These are phyloP conservation scores for Platerodrilus igneus DNA, from an alignment of 2,888 invertebrate species.

Conservation along the genomic window DNA sequence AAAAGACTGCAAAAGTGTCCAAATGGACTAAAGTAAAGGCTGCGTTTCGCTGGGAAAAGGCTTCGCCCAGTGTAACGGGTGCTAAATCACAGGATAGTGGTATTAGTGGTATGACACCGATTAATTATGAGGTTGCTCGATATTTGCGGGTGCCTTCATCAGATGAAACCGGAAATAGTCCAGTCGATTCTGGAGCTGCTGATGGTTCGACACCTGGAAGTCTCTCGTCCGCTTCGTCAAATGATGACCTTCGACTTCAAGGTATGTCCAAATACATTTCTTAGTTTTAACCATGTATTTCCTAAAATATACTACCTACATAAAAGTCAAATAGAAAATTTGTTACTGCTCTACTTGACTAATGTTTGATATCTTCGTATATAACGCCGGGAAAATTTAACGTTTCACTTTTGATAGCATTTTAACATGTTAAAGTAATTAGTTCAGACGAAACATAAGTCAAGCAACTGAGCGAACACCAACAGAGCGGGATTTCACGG, in stretches of 20 bases:
- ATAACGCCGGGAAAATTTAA: no score
- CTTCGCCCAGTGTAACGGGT: constrained; percentile 46
- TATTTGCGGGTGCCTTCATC: constrained; percentile 52
- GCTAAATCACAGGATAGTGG: constrained; percentile 48
- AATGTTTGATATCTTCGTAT: no score
- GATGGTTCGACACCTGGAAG: constrained; percentile 61
- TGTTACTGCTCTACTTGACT: no score
- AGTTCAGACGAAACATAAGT: no score
- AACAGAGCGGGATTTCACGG: no score
- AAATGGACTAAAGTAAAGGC: constrained; percentile 90
- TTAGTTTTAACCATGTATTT: no score
- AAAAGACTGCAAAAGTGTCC: constrained; percentile 60
- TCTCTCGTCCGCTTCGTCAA: constrained; percentile 68
- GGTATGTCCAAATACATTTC: constrained; percentile 33
- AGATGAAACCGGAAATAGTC: constrained; percentile 49
- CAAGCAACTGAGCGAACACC: no score
- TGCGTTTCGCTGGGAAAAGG: constrained; percentile 82
- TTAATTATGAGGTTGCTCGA: constrained; percentile 51
- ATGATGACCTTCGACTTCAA: constrained; percentile 56
- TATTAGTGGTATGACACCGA: constrained; percentile 46
- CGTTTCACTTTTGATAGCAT: no score
- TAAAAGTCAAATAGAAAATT: no score
- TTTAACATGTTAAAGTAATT: no score
- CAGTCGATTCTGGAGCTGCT: constrained; percentile 51
- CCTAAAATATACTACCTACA: no score